Evolutionary conservation across 2,888 invertebrate species (phyloP).

Genomic region (Oxycera nigricornis): DNA sequence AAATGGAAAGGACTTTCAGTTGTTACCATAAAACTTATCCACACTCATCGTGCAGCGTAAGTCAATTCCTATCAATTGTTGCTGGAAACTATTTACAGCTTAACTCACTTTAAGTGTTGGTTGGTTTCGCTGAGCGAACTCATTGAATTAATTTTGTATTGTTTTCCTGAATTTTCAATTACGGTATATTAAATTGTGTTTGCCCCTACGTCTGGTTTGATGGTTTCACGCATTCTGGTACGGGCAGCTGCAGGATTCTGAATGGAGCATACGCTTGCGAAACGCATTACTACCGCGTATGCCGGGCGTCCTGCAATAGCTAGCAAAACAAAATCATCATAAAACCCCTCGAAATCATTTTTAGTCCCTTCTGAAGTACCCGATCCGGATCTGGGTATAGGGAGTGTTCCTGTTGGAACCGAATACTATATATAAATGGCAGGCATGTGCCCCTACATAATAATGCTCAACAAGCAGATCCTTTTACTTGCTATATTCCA

Average conservation of each 20-base stretch:
- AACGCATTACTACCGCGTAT: background rate
- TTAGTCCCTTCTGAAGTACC: constrained; percentile 27
- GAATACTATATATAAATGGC: constrained; percentile 9
- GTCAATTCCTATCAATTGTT: too few relatives aligned
- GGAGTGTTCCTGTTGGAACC: background rate
- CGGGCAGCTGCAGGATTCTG: background rate
- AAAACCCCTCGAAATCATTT: constrained; percentile 35
- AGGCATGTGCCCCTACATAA: constrained; percentile 27
- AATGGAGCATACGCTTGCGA: background rate
- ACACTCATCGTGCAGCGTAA: too few relatives aligned
- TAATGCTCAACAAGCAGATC: constrained; percentile 28
- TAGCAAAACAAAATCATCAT: constrained; percentile 32
- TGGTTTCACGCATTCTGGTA: background rate
- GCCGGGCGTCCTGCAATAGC: constrained; percentile 8
- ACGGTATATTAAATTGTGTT: background rate
- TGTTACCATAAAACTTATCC: too few relatives aligned
- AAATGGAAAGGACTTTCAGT: too few relatives aligned
- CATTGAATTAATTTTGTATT: too few relatives aligned
- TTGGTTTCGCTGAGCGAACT: too few relatives aligned
- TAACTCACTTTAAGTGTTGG: too few relatives aligned
- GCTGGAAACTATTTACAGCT: too few relatives aligned
- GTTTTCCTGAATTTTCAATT: too few relatives aligned
- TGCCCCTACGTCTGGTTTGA: background rate
- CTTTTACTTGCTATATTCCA: constrained; percentile 12
- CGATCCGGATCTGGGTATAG: constrained; percentile 5